Evolutionary conservation across 2,888 invertebrate genomes (phyloP), one percentile per base, ranked within the genome.

Genomic region (Gibbula magus): DNA sequence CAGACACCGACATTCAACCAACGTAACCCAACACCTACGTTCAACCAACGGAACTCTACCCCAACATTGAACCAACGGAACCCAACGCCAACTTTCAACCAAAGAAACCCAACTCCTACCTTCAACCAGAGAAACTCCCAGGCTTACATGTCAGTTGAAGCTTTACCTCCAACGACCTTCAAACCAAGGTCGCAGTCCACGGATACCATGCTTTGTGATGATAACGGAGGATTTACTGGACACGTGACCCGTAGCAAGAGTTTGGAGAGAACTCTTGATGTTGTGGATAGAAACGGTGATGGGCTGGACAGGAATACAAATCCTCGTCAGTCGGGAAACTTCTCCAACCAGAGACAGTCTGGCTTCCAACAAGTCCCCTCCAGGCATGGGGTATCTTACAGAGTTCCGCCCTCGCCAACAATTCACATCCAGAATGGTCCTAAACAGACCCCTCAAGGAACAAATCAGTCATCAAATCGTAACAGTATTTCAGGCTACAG

Each of bases 181-280:
- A 75, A 74, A 4, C 61, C 79, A 16, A 39, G 82, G 29, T 81
- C 83, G 10, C 56, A 75, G 5, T 84, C 84, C 5, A 52, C 81
- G 25, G 83, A 83, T 20, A 54, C 81, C 54, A 13, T 83, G 20
- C 52, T 78, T 39, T 79, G 79, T 7, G 81, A 74, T 8, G 82
- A 51, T 39, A 54, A 73, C 39, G 73, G 16, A 20, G 52, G n/a
- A 29, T 74, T 67, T 52, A 7, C 53, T 22, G 79, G 54, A 32
- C n/a, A 76, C 51, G 51, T 81, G 32, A n/a, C 32, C n/a, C 78
- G 82, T 35, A 83, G 85, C 74, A 77, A 80, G 16, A 85, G 85
- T 70, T 77, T 80, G 39, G 85, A 85, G 20, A 83, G 81, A 16
- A 75, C 80, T 25, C 35, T 85, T 25, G 84, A 83, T n/a, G 77